A percentile compares a stretch with the other conserved stretches of the same genome.
These are phyloP conservation scores for Parnassius apollo DNA, from an alignment of 2,888 invertebrate genomes.

Conservation along the genomic window DNA sequence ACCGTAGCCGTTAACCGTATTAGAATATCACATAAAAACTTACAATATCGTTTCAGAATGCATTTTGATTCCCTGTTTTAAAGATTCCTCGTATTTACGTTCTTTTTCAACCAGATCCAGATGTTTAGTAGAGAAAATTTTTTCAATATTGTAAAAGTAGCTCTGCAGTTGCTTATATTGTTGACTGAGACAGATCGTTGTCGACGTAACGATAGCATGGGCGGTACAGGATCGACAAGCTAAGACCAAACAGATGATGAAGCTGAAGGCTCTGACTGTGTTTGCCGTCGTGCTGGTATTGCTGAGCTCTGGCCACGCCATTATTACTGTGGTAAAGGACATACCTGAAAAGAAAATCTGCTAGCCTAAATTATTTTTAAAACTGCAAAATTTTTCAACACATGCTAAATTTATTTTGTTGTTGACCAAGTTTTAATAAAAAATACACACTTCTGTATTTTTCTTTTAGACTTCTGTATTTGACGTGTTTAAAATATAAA, in stretches of 20 bases:
- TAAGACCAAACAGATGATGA: constrained; percentile 48
- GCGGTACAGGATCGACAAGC: constrained; percentile 35
- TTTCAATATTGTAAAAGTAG: constrained; percentile 47
- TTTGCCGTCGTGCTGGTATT: constrained; percentile 38
- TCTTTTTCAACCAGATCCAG: constrained; percentile 46
- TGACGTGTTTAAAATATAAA: too few species aligned
- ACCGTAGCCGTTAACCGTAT: too few species aligned
- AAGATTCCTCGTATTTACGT: constrained; percentile 41
- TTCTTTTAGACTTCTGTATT: too few species aligned
- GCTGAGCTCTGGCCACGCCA: constrained; percentile 48
- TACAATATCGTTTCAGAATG: constrained; percentile 53
- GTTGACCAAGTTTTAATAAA: too few species aligned
- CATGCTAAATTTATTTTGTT: too few species aligned
- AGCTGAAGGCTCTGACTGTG: constrained; percentile 35
- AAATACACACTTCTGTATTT: too few species aligned
- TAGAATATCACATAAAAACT: constrained; percentile 21
- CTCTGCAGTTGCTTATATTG: constrained; percentile 51
- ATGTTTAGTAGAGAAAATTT: constrained; percentile 40
- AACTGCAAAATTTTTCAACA: too few species aligned
- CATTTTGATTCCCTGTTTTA: constrained; percentile 51
- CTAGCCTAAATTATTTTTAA: too few species aligned
- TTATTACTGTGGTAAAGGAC: constrained; percentile 47
- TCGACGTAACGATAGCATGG: constrained; percentile 39
- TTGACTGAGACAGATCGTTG: constrained; percentile 44
- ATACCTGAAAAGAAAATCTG: constrained; percentile 28